Evolutionary conservation across 2,888 invertebrate genomes (phyloP).

Genomic region (Ischnura elegans): DNA sequence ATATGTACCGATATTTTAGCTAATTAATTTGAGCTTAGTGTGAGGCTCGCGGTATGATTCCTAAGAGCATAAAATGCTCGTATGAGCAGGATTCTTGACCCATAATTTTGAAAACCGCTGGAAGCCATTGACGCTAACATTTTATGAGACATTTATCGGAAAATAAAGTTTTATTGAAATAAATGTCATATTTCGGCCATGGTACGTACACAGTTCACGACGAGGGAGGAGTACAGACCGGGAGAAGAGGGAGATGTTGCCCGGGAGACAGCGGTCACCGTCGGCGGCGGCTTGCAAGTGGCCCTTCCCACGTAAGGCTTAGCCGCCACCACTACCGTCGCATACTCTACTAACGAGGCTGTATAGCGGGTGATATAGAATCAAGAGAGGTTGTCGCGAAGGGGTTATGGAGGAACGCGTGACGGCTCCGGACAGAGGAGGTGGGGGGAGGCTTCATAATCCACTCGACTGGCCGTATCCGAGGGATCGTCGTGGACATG

Average conservation of each 20-base stretch:
- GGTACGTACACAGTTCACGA: too few species aligned
- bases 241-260: background rate
- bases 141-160: too few species aligned
- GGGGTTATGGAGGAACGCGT: background rate
- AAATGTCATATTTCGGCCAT: too few species aligned
- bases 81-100: too few species aligned
- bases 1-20: too few species aligned
- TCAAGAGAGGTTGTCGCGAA: background rate
- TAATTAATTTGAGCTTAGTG: too few species aligned
- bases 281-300: background rate
- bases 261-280: background rate
- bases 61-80: too few species aligned
- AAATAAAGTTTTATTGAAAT: too few species aligned
- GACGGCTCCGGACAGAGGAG: background rate
- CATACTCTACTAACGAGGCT: too few species aligned
- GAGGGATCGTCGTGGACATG: background rate
- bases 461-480: slow-evolving; percentile 22
- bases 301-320: background rate
- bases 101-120: too few species aligned
- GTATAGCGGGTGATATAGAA: background rate
- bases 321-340: background rate
- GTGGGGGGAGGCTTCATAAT: slow-evolving; percentile 26
- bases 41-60: too few species aligned
- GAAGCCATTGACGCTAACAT: too few species aligned
- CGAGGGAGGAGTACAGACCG: background rate